Evolutionary conservation across 2,113 vertebrate species (phyloP).

Genomic region (Atrichornis clamosus): DNA sequence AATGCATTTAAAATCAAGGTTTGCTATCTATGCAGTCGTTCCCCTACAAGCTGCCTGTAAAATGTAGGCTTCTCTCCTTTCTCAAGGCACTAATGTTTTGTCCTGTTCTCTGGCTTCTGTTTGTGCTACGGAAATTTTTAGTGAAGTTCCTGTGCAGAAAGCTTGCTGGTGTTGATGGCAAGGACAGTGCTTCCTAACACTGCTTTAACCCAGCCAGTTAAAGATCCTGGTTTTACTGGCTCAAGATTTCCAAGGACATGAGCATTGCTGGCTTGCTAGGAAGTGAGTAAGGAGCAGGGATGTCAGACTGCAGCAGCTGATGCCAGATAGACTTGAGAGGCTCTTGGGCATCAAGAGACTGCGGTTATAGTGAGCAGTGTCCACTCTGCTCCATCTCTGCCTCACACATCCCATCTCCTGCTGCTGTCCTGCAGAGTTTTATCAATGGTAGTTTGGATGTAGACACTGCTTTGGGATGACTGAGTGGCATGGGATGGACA

Average conservation of each 20-base stretch:
- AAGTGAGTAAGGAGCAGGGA: neutral
- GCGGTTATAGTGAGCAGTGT: neutral
- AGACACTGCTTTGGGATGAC: neutral
- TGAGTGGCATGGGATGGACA: neutral
- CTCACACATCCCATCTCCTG: neutral
- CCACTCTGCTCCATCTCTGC: neutral
- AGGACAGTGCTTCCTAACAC: neutral
- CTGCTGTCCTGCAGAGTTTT: neutral
- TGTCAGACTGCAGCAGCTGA: neutral
- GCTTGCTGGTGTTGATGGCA: neutral
- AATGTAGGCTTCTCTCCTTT: neutral
- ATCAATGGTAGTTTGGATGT: neutral
- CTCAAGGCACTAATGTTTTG: neutral
- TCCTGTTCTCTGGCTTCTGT: neutral
- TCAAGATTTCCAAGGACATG: neutral
- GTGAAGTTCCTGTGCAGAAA: neutral
- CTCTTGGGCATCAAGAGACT: neutral
- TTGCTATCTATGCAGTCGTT: neutral
- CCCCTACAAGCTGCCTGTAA: neutral
- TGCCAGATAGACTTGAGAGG: neutral
- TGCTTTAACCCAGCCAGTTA: neutral
- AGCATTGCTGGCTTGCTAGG: neutral
- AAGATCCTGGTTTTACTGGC: neutral
- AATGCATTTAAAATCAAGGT: neutral
- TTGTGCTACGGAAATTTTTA: neutral